Base-by-base conservation (phyloP, 2,888 invertebrate genomes). In the Pyrocoelia pectoralis region DNA sequence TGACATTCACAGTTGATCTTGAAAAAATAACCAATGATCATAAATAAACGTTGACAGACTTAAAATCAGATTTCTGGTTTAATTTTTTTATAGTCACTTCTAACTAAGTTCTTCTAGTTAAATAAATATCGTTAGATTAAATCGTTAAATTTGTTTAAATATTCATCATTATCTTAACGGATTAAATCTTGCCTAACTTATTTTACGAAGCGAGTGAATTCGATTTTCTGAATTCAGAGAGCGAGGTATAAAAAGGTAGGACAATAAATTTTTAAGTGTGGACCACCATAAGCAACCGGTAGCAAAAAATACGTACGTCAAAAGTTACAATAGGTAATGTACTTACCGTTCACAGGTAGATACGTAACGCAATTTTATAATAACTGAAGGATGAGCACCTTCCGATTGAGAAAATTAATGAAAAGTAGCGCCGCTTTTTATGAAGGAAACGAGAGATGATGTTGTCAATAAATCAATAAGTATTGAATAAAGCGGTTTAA, bases 381-480 rank as follows among this genome's bases (percentile, higher is more conserved):
- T 5, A 24, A 24, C 24, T 24, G 8, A 24, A 24, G 24, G 24
- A 24, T 24, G 24, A 24, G 24, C 24, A 24, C 8, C n/a, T n/a
- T n/a, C n/a, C n/a, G n/a, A n/a, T n/a, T n/a, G n/a, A n/a, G n/a
- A n/a, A n/a, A n/a, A n/a, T n/a, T n/a, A n/a, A n/a, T n/a, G n/a
- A n/a, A n/a, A n/a, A n/a, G n/a, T n/a, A n/a, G n/a, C n/a, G n/a
- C n/a, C n/a, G n/a, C n/a, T n/a, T n/a, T n/a, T n/a, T n/a, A n/a
- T n/a, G n/a, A 24, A 24, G 24, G 24, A 24, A 24, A 24, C 24
- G 28, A 24, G 54, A n/a, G 50, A 58, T 51, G 48, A 58, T 54
- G 49, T 52, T 65, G 69, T 68, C 70, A 61, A 73, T 73, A 74
- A 74, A 73, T 74, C 72, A 73, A 71, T 73, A 69, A 52, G 63